Base-by-base conservation (phyloP, 1,140 invertebrate genomes). In the Nomia melanderi region DNA sequence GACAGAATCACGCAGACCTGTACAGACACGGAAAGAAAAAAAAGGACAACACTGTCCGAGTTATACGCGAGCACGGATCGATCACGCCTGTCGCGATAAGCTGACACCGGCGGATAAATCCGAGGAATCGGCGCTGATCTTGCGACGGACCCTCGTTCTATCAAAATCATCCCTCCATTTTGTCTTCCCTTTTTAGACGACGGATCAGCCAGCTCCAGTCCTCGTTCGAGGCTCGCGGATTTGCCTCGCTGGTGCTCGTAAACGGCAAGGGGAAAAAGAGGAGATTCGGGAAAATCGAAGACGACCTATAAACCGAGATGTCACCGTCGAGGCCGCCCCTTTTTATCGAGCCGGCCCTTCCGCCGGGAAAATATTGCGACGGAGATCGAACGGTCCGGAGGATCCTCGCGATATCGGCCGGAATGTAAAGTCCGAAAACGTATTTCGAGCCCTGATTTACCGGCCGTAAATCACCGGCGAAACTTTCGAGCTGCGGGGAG, bases 261-360 rank as follows among this genome's bases (percentile, higher is more conserved):
- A 78, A 81, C 66, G 73, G 25, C 2, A 9, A 25, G 6, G 3
- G 2, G 27, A 31, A 36, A 31, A 39, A 5, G 17, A 17, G 27
- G 12, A 14, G 23, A 54, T 67, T 50, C 62, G 39, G 23, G 8
- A 71, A 79, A 76, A 79, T 79, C 78, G 78, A 77, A 77, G 66
- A 8, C 75, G 67, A 82, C 67, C 75, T 78, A 78, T 82, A 83
- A 82, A 82, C 50, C 75, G 79, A 59, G 39, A 69, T 69, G 41
- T 59, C 67, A 69, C 77, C 67, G 41, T 11, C 27, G 27, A 17
- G 41, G 14, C 20, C n/a, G 23, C 41, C 29, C 23, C 11, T 2
- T 31, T 20, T 36, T 44, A 74, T 64, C 23, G 23, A 0, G 23
- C 31, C 41, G 41, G 23, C 47, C 36, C 36, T 57, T 12, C 47